A percentile compares a stretch with the other conserved stretches of the same genome.
Evolutionary conservation across 2,113 vertebrate genomes (phyloP).

Genomic region (Lates calcarifer): DNA sequence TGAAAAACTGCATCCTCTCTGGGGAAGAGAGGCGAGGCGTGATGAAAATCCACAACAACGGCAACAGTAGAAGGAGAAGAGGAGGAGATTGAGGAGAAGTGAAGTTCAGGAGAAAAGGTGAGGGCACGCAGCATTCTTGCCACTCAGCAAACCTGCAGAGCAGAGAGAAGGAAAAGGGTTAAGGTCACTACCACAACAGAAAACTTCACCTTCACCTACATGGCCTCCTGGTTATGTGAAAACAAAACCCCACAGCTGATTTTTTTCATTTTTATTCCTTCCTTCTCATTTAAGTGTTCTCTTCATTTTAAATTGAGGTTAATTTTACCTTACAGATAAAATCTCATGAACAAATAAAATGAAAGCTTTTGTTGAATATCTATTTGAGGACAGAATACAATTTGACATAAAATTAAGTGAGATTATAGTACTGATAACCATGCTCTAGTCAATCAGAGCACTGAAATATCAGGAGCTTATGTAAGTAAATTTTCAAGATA

Average conservation of each 20-base stretch:
- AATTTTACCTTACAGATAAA: not conserved
- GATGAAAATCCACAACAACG: constrained; percentile 45
- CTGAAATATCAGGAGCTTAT: not conserved
- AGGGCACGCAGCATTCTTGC: not conserved
- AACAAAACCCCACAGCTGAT: not conserved
- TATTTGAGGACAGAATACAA: not conserved
- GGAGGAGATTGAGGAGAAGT: constrained; percentile 23
- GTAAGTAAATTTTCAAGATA: not conserved
- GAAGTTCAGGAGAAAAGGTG: constrained; percentile 6
- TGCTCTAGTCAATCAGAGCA: not conserved
- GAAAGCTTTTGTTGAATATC: not conserved
- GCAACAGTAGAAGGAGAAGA: constrained; percentile 28
- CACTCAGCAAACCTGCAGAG: constrained; percentile 83
- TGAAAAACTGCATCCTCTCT: constrained; percentile 7
- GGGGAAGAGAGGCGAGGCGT: constrained; percentile 13
- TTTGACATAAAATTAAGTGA: not conserved
- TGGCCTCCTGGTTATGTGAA: not conserved
- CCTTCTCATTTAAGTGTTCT: not conserved
- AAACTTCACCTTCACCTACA: not conserved
- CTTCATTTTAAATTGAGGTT: not conserved
- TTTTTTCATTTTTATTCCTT: not conserved
- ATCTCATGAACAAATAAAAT: not conserved
- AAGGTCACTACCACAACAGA: not conserved
- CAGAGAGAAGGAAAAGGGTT: not conserved
- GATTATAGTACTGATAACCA: not conserved